Base-by-base conservation (phyloP, 1,140 invertebrate genomes). In the Macrobrachium nipponense region DNA sequence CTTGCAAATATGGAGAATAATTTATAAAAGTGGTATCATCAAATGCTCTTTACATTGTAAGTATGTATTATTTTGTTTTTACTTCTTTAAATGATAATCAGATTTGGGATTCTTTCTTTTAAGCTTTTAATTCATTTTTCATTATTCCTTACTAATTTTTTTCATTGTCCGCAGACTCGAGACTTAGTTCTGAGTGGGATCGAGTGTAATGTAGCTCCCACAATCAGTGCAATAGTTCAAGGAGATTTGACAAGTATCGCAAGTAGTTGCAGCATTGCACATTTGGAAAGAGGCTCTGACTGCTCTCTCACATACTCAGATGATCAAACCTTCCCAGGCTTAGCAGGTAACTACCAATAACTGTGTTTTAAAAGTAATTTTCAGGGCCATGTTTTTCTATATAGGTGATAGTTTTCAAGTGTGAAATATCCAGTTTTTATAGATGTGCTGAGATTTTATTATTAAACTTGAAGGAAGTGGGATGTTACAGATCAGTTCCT, bases 261-360 rank as follows among this genome's bases (percentile, higher is more conserved):
- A n/a, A 92, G 92, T 51, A 93, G 93, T 82, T 96, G 96, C 90
- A 94, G 96, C 62, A 92, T 97, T 58, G 92, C 92, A 44, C 95
- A 95, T 88, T 98, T 98, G 97, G 97, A 95, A 95, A 90, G 95
- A 97, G 91, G 95, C 95, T 18, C 91, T 98, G 18, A 95, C 96
- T 2, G 95, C 96, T n/a, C 92, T 62, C 92, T 98, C 27, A 97
- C 95, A 14, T 96, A 98, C 92, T 94, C 94, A 44, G 92, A 91
- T 86, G 91, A 93, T 70, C 92, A 93, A 81, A 94, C 95, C 89
- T 93, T 96, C 87, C 91, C 93, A 23, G 43, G 90, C 43, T 91
- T 96, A 44, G 95, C 94, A 91, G 94, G 95, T 95, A 92, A 92
- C 8, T n/a, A n/a, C n/a, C n/a, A 10, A 51, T 51, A 51, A n/a